These are phyloP conservation scores for Cataglyphis cursor DNA, from an alignment of 2,888 invertebrate genomes.

Conservation along the genomic window DNA sequence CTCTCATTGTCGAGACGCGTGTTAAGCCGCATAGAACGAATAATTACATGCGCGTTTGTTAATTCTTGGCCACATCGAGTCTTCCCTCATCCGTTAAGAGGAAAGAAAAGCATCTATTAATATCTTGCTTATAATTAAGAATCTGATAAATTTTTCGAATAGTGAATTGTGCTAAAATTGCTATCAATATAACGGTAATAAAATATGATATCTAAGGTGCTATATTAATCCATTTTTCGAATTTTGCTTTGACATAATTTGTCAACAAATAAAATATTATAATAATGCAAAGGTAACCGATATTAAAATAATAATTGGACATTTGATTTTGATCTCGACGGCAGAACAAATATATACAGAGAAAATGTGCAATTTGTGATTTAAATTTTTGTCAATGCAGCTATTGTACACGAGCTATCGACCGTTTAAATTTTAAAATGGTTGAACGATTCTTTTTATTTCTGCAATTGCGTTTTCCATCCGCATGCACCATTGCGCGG, in stretches of 20 bases:
- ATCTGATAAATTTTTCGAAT: neutral
- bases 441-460: slow-evolving; percentile 18
- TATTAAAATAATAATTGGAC: neutral
- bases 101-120: slow-evolving; percentile 8
- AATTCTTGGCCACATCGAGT: slow-evolving; percentile 57
- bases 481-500: neutral
- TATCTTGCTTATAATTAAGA: neutral
- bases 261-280: neutral
- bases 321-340: neutral
- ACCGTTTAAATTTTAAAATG: slow-evolving; percentile 3
- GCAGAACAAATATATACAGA: neutral
- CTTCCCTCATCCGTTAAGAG: slow-evolving; percentile 1
- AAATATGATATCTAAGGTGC: neutral
- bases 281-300: neutral
- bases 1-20: slow-evolving; percentile 22
- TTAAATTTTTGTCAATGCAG: neutral
- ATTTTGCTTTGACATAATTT: neutral
- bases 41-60: slow-evolving; percentile 65
- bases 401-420: neutral
- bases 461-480: slow-evolving; percentile 28
- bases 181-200: neutral
- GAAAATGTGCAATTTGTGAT: neutral
- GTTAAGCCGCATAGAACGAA: slow-evolving; percentile 63
- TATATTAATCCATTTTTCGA: slow-evolving; percentile 3
- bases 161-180: neutral